Base-by-base conservation (phyloP, 2,113 vertebrate species). In the rabbit (Oryctolagus cuniculus) region DNA sequence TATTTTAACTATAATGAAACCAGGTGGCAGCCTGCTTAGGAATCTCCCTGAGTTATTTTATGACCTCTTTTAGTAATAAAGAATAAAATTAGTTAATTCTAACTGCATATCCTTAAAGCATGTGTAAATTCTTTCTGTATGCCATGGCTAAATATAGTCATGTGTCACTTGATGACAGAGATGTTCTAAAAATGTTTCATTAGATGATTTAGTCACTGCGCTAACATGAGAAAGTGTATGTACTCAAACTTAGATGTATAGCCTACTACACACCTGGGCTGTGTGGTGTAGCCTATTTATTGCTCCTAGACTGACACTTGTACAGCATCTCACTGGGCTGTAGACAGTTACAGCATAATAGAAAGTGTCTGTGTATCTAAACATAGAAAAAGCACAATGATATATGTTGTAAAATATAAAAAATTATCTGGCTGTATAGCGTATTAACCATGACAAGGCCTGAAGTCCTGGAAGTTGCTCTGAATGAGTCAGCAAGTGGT, bases 41-140 rank as follows among this genome's bases (percentile, higher is more conserved):
- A n/a, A 4, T 53, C 72, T 94, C 82, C 67, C 69, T 61, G 69
- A 72, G 27, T 90, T 90, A 25, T 66, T 91, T 79, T 36, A 73
- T 88, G 55, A 88, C 19, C n/a, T 51, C 63, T 85, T 89, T 93
- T 89, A 92, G 15, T 53, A 85, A 34, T 77, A 87, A 87, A 16
- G 34, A 93, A 38, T 74, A 66, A 87, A 61, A 85, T 31, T 44
- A 69, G 27, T 27, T 73, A 31, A 77, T 85, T 95, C 61, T 95
- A 87, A 87, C 7, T 80, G 64, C 7, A n/a, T 73, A 55, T 90
- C 86, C 44, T 91, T 92, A 74, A 82, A 29, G 21, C 82, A n/a
- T 49, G 49, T 69, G 22, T 93, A 83, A 74, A 69, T 93, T 81
- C 10, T 96, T 94, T 17, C 58, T 80, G 36, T 5, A 17, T 90